These are phyloP conservation scores for Toxostoma redivivum DNA, from an alignment of 2,113 vertebrate genomes.

Conservation along the genomic window DNA sequence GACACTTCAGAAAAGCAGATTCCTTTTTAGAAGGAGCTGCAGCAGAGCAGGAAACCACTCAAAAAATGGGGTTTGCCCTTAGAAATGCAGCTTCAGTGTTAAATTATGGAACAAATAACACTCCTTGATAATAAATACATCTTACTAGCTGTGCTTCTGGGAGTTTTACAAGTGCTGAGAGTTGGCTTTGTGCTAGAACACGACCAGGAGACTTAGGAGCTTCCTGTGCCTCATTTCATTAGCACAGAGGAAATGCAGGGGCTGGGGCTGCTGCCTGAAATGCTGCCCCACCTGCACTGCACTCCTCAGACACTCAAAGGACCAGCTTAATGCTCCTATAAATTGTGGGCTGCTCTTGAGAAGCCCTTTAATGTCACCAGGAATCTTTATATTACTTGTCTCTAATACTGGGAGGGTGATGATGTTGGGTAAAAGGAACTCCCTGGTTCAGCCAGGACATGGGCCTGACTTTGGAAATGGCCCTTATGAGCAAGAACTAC, in stretches of 20 bases:
- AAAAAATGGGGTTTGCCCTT: neutral
- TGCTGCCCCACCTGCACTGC: neutral
- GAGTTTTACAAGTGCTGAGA: neutral
- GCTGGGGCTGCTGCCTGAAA: neutral
- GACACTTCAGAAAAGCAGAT: neutral
- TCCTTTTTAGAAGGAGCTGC: neutral
- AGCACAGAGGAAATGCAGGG: neutral
- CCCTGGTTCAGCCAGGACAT: neutral
- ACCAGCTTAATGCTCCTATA: neutral
- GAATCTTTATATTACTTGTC: neutral
- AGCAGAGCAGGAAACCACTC: neutral
- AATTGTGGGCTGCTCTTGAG: neutral
- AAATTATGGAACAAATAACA: slow-evolving; percentile 13
- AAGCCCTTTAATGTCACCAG: neutral
- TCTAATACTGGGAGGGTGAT: neutral
- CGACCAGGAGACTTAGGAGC: neutral
- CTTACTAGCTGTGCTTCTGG: neutral
- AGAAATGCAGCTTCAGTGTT: neutral
- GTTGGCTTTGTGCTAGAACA: neutral
- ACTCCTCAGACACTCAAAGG: neutral
- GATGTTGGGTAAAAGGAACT: neutral
- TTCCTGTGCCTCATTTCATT: neutral
- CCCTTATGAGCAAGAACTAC: neutral
- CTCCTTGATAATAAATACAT: slow-evolving; percentile 23
- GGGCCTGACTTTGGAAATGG: neutral